Evolutionary conservation across 1,140 invertebrate species (phyloP), one percentile per base, ranked within the genome.

Genomic region (Lepidurus couesii): DNA sequence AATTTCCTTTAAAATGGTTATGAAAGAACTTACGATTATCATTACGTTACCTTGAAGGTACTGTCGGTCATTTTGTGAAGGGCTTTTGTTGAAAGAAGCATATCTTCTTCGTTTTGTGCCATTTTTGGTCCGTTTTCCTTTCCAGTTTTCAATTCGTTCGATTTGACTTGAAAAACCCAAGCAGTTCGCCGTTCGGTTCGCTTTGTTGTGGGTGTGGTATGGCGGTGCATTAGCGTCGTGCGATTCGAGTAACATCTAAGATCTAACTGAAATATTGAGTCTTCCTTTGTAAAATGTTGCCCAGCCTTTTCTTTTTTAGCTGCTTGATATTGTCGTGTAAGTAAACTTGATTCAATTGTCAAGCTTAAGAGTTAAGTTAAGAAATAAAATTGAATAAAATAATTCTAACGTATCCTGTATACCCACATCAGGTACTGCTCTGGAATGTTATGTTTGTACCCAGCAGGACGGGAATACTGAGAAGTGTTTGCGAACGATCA

Each of bases 401-500:
- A n/a, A 13, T 65, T 16, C 53, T 78, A n/a, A 0, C 42, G 13
- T 77, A 42, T 11, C 24, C 42, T 75, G 16, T 24, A 10, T 78
- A 8, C 1, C 84, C 85, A 82, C 84, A n/a, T n/a, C n/a, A 91
- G 92, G 88, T 82, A 82, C 85, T 83, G 88, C 89, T 80, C 87
- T 98, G 79, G 95, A 98, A 86, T 99, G 97, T 86, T 98, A 98
- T 84, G 95, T 97, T 13, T 98, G 97, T 85, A 88, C 90, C 77
- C 90, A 93, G 82, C 96, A 99, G 87, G 94, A 96, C 82, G 91
- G 92, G 81, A 98, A 99, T 83, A 89, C 88, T 44, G 95, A 93
- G 81, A 99, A 99, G 86, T 99, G 97, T 85, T 85, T 94, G 10
- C 95, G 93, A 83, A 96, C 95, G 6, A 94, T 97, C 24, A 92